Conservation (phyloP, 2,113 vertebrate species). For the Theristicus caerulescens region DNA sequence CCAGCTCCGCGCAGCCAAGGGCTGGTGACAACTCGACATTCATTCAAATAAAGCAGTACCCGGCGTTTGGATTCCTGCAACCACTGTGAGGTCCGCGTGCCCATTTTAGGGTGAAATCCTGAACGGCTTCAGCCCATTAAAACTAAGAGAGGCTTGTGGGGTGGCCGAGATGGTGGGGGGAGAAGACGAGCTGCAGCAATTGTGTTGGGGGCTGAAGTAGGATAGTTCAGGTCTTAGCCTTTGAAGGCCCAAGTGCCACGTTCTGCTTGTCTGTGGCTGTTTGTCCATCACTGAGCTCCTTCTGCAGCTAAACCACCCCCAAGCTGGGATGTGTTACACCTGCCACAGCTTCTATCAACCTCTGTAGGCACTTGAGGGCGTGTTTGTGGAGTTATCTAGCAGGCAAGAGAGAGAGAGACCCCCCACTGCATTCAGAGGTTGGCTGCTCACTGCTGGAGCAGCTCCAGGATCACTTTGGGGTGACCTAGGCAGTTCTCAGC, state of each 20-base stretch:
- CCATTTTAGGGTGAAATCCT: neutral
- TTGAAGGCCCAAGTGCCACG: neutral
- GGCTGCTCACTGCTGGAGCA: neutral
- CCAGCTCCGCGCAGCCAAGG: neutral
- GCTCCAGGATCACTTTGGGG: neutral
- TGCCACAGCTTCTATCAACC: neutral
- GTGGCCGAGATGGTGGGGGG: neutral
- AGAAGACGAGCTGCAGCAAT: neutral
- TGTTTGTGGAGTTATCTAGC: neutral
- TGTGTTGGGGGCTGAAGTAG: neutral
- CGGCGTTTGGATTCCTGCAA: neutral
- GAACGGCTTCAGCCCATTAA: neutral
- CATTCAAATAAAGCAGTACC: neutral
- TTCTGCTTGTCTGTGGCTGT: neutral
- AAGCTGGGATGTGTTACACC: neutral
- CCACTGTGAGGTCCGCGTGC: neutral
- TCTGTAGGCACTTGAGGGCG: neutral
- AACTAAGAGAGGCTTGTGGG: neutral
- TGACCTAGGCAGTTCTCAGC: neutral
- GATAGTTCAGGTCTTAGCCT: neutral
- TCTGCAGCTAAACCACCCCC: neutral
- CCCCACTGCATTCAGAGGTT: neutral
- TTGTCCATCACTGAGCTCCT: neutral
- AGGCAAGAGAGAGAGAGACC: neutral
- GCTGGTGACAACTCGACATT: neutral